Evolutionary conservation across 2,888 invertebrate species (phyloP), one percentile per base, ranked within the genome.

Genomic region (Asteroscopus sphinx): DNA sequence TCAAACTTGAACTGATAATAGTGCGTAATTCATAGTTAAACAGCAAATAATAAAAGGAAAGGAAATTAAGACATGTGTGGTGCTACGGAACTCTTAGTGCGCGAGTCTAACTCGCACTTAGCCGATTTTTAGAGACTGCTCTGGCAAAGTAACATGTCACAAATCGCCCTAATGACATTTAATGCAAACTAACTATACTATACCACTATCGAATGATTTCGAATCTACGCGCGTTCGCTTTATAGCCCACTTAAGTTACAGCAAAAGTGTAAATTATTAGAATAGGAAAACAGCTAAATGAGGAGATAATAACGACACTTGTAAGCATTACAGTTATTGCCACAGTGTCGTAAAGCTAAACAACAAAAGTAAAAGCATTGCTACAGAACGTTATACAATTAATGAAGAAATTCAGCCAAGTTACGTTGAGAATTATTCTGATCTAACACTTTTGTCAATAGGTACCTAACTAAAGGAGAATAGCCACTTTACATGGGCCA

Each of bases 341-440:
- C 26, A 33, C 41, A 67, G 67, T 80, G 77, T 83, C 74, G 80
- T 79, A 82, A 85, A 82, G 25, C 39, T 46, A 46, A 66, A 72
- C 67, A 74, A 80, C 68, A 76, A 79, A 80, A 84, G 83, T 82
- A 83, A 84, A 83, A 83, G 77, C 72, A 76, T 78, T 82, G 68
- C 71, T 60, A 76, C 71, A 80, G 80, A 72, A 69, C 42, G 81
- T 86, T 86, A 85, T 85, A 85, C 82, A 86, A 86, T 85, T 85
- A 82, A 49, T 85, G 79, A 74, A 72, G 85, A 80, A 85, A 86
- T 72, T 68, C 60, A 61, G 57, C 61, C 45, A 48, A 44, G 73
- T 80, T 81, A 80, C 77, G 71, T 74, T 70, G 54, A 65, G 48
- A 59, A 40, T 67, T 55, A 48, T 60, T 57, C 54, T 54, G 56